Percentiles rank a stretch among this genome's conserved stretches.
Conservation (phyloP, 64 coral and sea anemone species). For the Stichodactyla mertensii region DNA sequence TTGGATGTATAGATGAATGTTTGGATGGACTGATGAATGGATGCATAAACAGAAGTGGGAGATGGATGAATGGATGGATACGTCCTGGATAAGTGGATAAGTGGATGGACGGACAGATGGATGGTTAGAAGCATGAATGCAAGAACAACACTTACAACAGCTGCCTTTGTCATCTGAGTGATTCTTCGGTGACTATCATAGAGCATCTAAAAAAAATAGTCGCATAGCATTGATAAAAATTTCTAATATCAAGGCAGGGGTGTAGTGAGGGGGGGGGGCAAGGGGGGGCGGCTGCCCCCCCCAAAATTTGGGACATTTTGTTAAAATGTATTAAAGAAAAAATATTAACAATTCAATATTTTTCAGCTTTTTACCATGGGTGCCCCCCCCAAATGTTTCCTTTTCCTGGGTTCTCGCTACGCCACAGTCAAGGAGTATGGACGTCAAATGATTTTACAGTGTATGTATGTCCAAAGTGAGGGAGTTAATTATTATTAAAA, state of each 20-base stretch:
- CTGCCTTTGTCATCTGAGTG: conserved; percentile 90
- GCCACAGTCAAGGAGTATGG: background rate
- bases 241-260: background rate
- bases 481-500: background rate
- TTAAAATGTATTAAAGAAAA: no score
- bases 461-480: background rate
- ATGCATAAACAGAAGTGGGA: no score
- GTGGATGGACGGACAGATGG: background rate
- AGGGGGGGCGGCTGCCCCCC: no score
- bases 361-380: no score
- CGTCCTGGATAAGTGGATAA: no score
- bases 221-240: background rate
- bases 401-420: no score
- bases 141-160: conserved; percentile 37
- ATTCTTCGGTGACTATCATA: conserved; percentile 92
- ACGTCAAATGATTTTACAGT: background rate
- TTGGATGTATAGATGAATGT: no score
- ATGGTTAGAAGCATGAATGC: background rate
- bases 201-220: conserved; percentile 50
- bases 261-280: no score
- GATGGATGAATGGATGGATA: background rate
- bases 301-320: no score
- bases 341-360: no score
- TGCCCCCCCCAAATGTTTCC: no score
- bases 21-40: no score